These are phyloP conservation scores for Odontamblyopus lacepedii DNA, from an alignment of 2,797 vertebrate species.

Conservation along the genomic window DNA sequence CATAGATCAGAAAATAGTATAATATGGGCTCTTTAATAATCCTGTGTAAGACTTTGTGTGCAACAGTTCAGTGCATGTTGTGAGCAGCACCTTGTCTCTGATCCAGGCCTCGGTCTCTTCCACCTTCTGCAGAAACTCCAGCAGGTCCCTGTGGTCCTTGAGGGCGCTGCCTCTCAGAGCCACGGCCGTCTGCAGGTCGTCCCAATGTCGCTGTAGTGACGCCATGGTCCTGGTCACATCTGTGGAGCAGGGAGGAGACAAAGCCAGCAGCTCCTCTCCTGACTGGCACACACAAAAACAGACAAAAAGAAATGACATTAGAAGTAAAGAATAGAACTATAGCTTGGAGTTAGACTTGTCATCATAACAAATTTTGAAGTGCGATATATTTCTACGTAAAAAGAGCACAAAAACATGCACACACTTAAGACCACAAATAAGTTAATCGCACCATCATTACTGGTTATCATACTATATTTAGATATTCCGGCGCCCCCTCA, in stretches of 20 bases:
- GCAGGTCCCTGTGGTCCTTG: constrained; percentile 82
- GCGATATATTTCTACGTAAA: too few species aligned
- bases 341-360: too few species aligned
- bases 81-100: constrained; percentile 80
- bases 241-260: constrained; percentile 66
- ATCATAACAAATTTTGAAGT: too few species aligned
- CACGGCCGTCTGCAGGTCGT: constrained; percentile 78
- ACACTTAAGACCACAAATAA: too few species aligned
- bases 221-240: constrained; percentile 70
- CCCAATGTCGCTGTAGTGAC: constrained; percentile 79
- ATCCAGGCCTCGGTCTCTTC: constrained; percentile 91
- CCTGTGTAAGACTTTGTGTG: too few species aligned
- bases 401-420: too few species aligned
- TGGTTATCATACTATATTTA: too few species aligned
- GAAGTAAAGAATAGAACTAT: too few species aligned
- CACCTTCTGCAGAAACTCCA: constrained; percentile 89
- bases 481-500: not conserved
- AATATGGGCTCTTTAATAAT: too few species aligned
- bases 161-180: constrained; percentile 79
- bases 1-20: too few species aligned
- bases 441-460: too few species aligned
- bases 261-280: constrained; percentile 77
- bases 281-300: constrained; percentile 63
- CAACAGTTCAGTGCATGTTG: not conserved
- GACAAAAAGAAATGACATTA: too few species aligned